phyloP scores from a whole-genome alignment of 2,888 invertebrate species.

The Drosophila paramelanica region DNA sequence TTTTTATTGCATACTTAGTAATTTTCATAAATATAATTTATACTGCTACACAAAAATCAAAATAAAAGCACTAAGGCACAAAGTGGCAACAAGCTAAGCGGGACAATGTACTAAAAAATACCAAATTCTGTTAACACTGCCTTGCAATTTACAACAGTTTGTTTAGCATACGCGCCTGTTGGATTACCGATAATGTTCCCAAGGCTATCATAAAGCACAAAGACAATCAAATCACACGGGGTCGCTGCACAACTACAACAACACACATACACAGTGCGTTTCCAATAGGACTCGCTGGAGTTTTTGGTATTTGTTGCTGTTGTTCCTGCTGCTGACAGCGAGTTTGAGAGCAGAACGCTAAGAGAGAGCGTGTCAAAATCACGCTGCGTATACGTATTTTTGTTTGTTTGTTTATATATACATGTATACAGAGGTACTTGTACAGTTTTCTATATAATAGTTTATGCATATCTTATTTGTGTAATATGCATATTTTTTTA shows the following conservation, averaged over 20 bases:
- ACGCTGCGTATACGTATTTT: constrained; percentile 49
- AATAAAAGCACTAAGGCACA: too few species aligned
- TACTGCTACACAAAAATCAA: too few species aligned
- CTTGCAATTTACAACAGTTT: constrained; percentile 18
- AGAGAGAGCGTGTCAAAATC: constrained; percentile 12
- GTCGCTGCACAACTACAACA: constrained; percentile 5
- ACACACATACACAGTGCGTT: constrained; percentile 12
- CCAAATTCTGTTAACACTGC: constrained; percentile 17
- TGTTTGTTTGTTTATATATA: constrained; percentile 25
- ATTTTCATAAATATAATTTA: neutral
- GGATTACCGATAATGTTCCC: constrained; percentile 27
- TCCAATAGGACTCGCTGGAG: constrained; percentile 24
- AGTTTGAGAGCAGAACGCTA: constrained; percentile 18
- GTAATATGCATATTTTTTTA: neutral
- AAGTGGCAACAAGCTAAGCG: constrained; percentile 1
- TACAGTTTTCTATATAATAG: neutral
- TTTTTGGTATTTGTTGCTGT: constrained; percentile 10
- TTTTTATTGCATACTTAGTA: neutral
- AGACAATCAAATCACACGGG: constrained; percentile 20
- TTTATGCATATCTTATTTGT: too few species aligned
- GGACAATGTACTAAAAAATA: constrained; percentile 34
- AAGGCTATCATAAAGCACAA: constrained; percentile 41
- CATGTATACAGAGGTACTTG: neutral
- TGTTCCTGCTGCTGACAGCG: constrained; percentile 2
- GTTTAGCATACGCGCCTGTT: constrained; percentile 22